Evolutionary conservation across 64 coral and sea anemone species (phyloP).

Genomic region (Pachyseris speciosa): DNA sequence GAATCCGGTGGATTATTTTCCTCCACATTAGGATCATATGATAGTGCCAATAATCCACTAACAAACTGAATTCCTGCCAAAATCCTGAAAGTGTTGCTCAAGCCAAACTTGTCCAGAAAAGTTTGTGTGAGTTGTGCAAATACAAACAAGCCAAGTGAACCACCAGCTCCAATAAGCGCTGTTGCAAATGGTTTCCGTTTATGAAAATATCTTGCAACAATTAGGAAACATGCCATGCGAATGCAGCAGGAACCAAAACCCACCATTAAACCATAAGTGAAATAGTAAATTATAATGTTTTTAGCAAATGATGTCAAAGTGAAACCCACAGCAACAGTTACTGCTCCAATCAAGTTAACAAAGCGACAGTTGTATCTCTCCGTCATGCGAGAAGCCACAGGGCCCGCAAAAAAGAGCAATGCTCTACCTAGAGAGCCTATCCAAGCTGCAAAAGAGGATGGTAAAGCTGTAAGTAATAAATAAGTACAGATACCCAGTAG

Average conservation of each 20-base stretch:
- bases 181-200: slow-evolving; percentile 19
- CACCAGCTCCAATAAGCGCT: slow-evolving; percentile 34
- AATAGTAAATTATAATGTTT: slow-evolving; percentile 16
- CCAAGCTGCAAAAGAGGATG: slow-evolving; percentile 27
- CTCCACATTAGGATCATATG: slow-evolving; percentile 28
- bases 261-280: slow-evolving; percentile 28
- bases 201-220: slow-evolving; percentile 28
- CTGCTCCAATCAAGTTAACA: slow-evolving; percentile 26
- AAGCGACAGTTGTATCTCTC: slow-evolving; percentile 26
- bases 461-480: not conserved
- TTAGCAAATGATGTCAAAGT: slow-evolving; percentile 49
- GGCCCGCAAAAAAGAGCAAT: slow-evolving; percentile 16
- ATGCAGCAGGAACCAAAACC: slow-evolving; percentile 40
- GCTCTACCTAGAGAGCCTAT: slow-evolving; percentile 16
- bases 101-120: slow-evolving; percentile 1
- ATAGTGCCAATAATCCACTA: not conserved
- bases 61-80: slow-evolving; percentile 4
- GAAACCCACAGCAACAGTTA: not conserved
- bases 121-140: slow-evolving; percentile 40
- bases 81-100: slow-evolving; percentile 15
- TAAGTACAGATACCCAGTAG: no score
- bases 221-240: slow-evolving; percentile 18
- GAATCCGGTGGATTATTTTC: not conserved
- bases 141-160: slow-evolving; percentile 16
- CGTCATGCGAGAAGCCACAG: slow-evolving; percentile 33